Percentiles rank a stretch among this genome's conserved stretches.
Evolutionary conservation across 2,888 invertebrate genomes (phyloP).

Genomic region (Tipula helvola): DNA sequence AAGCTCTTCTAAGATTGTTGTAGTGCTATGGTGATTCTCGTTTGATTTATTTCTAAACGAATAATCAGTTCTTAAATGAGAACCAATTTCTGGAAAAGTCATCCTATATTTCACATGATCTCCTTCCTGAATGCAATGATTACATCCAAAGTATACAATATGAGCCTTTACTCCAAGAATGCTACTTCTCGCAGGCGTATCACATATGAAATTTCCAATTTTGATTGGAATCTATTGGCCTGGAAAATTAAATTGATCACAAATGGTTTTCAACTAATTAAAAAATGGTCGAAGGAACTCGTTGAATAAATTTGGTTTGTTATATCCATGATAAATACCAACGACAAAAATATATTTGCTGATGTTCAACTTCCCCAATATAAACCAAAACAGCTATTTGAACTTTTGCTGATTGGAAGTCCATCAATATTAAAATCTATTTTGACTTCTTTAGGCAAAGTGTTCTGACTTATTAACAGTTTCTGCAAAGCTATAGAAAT

Average conservation of each 20-base stretch:
- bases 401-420: too few relatives aligned
- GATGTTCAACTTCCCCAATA: neutral
- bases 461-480: neutral
- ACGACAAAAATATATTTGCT: neutral
- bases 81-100: slow-evolving; percentile 12
- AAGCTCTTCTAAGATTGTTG: too few relatives aligned
- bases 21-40: too few relatives aligned
- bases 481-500: too few relatives aligned
- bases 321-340: too few relatives aligned
- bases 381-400: neutral
- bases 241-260: neutral
- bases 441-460: neutral
- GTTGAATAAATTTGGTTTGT: too few relatives aligned
- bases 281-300: neutral
- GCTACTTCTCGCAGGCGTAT: neutral
- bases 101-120: too few relatives aligned
- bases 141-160: slow-evolving; percentile 13
- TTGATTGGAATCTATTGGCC: neutral
- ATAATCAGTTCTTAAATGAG: neutral
- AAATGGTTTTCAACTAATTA: neutral
- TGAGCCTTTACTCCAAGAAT: slow-evolving; percentile 14
- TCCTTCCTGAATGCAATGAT: slow-evolving; percentile 13
- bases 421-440: neutral
- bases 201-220: neutral
- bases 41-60: too few relatives aligned